These are phyloP conservation scores for Ascidia mentula DNA, from an alignment of 23 tunicate species.

Conservation along the genomic window DNA sequence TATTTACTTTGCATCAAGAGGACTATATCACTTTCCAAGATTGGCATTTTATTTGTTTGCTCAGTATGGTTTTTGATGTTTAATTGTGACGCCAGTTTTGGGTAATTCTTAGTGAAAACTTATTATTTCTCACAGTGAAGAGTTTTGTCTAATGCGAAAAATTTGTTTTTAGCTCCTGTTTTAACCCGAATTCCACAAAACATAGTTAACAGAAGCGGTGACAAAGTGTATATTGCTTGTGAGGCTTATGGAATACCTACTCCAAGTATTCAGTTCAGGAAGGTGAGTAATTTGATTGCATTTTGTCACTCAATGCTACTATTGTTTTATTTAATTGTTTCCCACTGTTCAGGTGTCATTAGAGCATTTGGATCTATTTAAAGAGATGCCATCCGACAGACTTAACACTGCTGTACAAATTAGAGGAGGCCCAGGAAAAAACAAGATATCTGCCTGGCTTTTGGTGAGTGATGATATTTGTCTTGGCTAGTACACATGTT, in stretches of 20 bases:
- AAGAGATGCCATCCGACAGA: constrained; percentile 58
- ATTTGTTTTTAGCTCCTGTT: constrained; percentile 19
- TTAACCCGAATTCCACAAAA: constrained; percentile 35
- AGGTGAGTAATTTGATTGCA: constrained; percentile 14
- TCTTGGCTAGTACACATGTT: no score
- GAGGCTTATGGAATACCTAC: constrained; percentile 62
- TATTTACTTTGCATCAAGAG: neutral
- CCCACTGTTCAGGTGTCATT: constrained; percentile 18
- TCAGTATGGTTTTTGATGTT: neutral
- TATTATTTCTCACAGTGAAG: no score
- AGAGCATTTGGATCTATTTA: constrained; percentile 6
- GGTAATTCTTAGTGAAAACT: neutral
- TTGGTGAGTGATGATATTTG: constrained; percentile 19
- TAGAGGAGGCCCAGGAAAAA: constrained; percentile 48
- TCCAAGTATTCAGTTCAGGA: constrained; percentile 39
- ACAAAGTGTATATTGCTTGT: constrained; percentile 39
- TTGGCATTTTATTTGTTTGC: no score
- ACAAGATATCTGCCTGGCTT: constrained; percentile 61
- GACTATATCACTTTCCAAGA: neutral
- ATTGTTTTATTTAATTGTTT: neutral
- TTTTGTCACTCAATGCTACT: neutral
- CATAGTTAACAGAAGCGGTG: constrained; percentile 41
- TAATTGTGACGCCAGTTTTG: neutral
- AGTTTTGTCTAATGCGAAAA: neutral
- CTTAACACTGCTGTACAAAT: constrained; percentile 50